Conservation (phyloP, 2,113 vertebrate species). For the Cinclus cinclus region DNA sequence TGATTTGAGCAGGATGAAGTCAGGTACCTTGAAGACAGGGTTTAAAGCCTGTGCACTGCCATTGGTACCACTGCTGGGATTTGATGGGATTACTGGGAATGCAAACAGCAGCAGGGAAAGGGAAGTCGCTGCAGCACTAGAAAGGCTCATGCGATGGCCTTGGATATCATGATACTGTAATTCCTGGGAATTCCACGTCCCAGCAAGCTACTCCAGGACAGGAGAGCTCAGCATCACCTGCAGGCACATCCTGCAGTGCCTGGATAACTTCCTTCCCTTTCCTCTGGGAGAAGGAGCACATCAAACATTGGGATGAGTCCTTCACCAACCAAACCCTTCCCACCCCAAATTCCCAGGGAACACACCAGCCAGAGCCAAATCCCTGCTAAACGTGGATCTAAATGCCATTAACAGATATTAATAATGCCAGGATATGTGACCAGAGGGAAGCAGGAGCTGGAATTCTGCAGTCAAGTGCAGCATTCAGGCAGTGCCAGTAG, state of each 20-base stretch:
- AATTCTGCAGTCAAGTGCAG: conserved; percentile 39
- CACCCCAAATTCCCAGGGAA: neutral
- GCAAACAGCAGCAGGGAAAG: neutral
- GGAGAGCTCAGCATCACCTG: neutral
- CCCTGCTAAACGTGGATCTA: neutral
- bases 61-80: neutral
- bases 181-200: neutral
- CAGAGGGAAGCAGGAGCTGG: conserved; percentile 22
- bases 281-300: neutral
- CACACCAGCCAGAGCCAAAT: neutral
- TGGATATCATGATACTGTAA: neutral
- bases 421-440: neutral
- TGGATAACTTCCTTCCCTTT: neutral
- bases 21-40: neutral
- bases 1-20: neutral
- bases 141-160: neutral
- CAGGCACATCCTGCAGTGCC: neutral
- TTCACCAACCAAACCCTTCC: neutral
- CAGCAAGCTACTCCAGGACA: neutral
- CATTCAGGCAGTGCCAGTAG: neutral
- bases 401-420: neutral
- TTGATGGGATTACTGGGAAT: neutral
- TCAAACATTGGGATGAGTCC: fast-evolving
- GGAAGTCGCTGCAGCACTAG: neutral
- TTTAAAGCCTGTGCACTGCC: neutral